These are phyloP conservation scores for Lichenostomus cassidix DNA, from an alignment of 2,113 vertebrate genomes.

Conservation along the genomic window DNA sequence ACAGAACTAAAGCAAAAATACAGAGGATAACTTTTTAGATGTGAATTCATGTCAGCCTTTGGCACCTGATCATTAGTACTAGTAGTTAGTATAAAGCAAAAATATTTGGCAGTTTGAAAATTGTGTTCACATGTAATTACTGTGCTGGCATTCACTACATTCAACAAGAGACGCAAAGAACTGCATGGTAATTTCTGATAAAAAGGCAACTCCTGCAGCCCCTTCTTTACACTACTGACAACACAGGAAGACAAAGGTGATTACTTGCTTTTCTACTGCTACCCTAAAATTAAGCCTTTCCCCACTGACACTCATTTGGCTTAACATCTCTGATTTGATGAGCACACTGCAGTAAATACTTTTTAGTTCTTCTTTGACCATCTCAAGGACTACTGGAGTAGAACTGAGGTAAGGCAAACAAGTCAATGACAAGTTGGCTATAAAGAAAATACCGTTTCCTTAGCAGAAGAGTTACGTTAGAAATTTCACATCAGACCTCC, in stretches of 20 bases:
- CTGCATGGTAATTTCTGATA: conserved; percentile 13
- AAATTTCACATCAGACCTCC: not conserved
- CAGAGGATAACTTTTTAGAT: not conserved
- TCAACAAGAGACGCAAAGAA: not conserved
- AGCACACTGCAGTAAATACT: conserved; percentile 86
- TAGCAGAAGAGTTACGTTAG: not conserved
- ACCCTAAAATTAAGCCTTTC: conserved; percentile 34
- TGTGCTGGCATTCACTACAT: not conserved
- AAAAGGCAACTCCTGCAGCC: conserved; percentile 10
- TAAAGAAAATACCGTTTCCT: not conserved
- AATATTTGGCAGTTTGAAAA: conserved; percentile 24
- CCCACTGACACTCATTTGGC: conserved; percentile 79
- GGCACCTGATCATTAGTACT: conserved; percentile 21
- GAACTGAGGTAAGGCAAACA: conserved; percentile 81
- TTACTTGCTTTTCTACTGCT: not conserved
- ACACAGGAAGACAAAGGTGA: conserved; percentile 1
- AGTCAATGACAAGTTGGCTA: conserved; percentile 83
- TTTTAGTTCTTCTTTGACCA: conserved; percentile 86
- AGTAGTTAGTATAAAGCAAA: not conserved
- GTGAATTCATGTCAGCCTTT: not conserved
- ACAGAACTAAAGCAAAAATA: not conserved
- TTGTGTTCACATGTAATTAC: conserved; percentile 5
- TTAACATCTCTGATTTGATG: conserved; percentile 84
- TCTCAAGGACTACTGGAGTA: conserved; percentile 77
- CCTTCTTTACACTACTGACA: not conserved